phyloP scores from a whole-genome alignment of 2,888 invertebrate genomes.

The Drosophila flavopinicola region DNA sequence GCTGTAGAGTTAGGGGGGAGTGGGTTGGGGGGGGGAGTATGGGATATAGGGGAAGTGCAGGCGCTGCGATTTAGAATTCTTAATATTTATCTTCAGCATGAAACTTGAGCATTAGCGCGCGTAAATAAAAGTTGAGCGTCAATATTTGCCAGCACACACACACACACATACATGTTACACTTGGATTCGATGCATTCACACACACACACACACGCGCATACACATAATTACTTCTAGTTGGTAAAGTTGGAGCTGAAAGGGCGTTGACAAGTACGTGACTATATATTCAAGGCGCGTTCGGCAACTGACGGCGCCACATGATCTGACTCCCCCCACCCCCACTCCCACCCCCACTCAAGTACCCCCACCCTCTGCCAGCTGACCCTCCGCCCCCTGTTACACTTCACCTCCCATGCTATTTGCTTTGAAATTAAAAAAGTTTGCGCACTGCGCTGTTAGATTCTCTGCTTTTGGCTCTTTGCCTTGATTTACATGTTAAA shows the following conservation, averaged over 20 bases:
- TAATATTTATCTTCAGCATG: slow-evolving; percentile 75
- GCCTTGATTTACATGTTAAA: slow-evolving; percentile 78
- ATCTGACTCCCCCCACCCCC: too few species aligned
- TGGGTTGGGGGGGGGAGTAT: not conserved
- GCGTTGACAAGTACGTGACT: slow-evolving; percentile 75
- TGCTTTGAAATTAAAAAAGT: slow-evolving; percentile 79
- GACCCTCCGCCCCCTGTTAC: slow-evolving; percentile 10
- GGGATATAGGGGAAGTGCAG: slow-evolving; percentile 27
- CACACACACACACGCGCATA: slow-evolving; percentile 9
- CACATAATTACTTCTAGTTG: slow-evolving; percentile 60
- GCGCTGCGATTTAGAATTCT: slow-evolving; percentile 73
- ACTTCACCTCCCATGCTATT: slow-evolving; percentile 43
- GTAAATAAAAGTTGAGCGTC: slow-evolving; percentile 75
- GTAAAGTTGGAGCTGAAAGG: slow-evolving; percentile 37
- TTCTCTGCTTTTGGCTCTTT: slow-evolving; percentile 35
- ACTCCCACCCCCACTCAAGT: slow-evolving; percentile 27
- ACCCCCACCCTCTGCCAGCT: not conserved
- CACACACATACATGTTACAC: slow-evolving; percentile 17
- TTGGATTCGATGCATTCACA: slow-evolving; percentile 23
- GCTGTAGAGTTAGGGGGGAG: slow-evolving; percentile 1
- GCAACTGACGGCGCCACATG: slow-evolving; percentile 44
- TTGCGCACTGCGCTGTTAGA: slow-evolving; percentile 64
- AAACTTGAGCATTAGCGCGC: slow-evolving; percentile 77
- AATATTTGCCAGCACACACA: slow-evolving; percentile 62
- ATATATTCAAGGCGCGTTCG: slow-evolving; percentile 66